A percentile compares a stretch with the other conserved stretches of the same genome.
Evolutionary conservation across 2,888 invertebrate species (phyloP).

Genomic region (Salticus scenicus): DNA sequence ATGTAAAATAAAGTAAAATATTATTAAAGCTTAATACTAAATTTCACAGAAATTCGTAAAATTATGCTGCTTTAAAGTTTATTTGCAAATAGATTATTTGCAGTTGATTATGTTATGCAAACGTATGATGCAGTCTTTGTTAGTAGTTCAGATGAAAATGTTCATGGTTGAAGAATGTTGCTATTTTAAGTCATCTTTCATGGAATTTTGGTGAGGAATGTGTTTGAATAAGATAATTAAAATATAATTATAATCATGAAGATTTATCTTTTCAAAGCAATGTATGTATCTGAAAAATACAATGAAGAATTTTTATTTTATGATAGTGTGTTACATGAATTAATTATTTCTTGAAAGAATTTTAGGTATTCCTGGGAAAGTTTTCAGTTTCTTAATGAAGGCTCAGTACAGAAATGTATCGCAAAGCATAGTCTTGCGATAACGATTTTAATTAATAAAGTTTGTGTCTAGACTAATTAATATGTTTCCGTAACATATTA

Average conservation of each 20-base stretch:
- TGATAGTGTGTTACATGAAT: slow-evolving; percentile 3
- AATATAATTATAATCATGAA: slow-evolving; percentile 6
- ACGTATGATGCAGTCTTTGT: neutral
- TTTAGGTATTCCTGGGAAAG: neutral
- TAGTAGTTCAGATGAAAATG: neutral
- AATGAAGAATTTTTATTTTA: neutral
- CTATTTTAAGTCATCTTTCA: neutral
- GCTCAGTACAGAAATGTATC: neutral
- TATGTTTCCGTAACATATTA: no score
- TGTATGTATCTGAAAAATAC: slow-evolving; percentile 9
- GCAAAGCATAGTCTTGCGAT: no score
- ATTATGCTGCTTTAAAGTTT: no score
- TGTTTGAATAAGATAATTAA: slow-evolving; percentile 12
- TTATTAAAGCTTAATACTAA: no score
- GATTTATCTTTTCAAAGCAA: slow-evolving; percentile 9
- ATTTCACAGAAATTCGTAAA: no score
- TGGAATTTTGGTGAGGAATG: neutral
- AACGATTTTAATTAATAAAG: no score
- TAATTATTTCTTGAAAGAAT: neutral
- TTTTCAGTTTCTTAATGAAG: neutral
- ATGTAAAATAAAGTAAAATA: no score
- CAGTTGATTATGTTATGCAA: neutral
- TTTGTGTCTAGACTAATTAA: no score
- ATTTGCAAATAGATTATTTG: neutral
- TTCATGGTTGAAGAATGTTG: neutral